phyloP scores from a whole-genome alignment of 2,113 vertebrate species.

The Corythornis madagascariensis region DNA sequence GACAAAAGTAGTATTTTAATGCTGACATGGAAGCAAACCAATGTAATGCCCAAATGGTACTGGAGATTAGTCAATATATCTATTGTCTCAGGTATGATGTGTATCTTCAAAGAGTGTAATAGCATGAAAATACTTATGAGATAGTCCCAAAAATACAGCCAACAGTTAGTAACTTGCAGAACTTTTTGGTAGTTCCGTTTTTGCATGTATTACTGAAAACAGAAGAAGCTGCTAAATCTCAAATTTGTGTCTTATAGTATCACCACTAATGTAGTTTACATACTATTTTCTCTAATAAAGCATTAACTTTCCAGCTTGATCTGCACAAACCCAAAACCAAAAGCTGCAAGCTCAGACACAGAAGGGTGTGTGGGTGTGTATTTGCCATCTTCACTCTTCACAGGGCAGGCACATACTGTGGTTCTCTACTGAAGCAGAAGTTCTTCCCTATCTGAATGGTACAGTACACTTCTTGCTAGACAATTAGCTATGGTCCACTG shows the following conservation, averaged over 20 bases:
- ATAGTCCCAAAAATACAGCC: neutral
- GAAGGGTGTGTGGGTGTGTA: neutral
- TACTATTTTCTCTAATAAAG: neutral
- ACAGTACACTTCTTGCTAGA: neutral
- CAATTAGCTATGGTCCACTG: neutral
- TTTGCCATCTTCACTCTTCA: neutral
- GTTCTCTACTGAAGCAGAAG: neutral
- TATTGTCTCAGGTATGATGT: neutral
- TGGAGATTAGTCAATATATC: neutral
- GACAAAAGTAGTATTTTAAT: neutral
- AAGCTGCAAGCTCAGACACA: neutral
- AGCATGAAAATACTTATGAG: neutral
- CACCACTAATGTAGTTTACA: neutral
- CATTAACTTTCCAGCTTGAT: neutral
- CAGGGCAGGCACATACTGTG: neutral
- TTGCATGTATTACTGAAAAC: neutral
- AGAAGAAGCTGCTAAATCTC: constrained; percentile 3
- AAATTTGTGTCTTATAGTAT: neutral
- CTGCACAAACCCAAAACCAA: neutral
- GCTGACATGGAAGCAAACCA: neutral
- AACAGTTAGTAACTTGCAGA: neutral
- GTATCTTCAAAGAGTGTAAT: neutral
- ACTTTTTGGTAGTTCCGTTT: neutral
- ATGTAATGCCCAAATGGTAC: neutral
- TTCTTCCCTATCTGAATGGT: neutral